Evolutionary conservation across 2,113 vertebrate genomes (phyloP).

Genomic region (Salvelinus namaycush): DNA sequence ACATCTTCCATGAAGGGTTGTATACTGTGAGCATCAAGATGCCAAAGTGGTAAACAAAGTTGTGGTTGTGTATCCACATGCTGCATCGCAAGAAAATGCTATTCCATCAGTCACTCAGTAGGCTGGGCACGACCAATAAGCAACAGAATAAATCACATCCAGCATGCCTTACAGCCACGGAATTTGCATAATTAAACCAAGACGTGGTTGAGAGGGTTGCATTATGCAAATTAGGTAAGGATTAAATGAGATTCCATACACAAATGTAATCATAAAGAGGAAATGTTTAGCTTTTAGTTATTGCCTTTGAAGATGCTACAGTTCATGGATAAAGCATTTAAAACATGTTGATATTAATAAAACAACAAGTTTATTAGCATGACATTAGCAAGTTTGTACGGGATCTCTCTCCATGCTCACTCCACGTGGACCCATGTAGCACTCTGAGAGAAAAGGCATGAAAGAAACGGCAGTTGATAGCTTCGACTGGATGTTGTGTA

Average conservation of each 20-base stretch:
- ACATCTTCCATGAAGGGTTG: too few species aligned
- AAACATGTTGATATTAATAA: background rate
- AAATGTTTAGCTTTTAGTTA: slow-evolving; percentile 20
- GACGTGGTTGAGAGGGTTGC: slow-evolving; percentile 38
- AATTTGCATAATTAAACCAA: slow-evolving; percentile 52
- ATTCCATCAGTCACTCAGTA: background rate
- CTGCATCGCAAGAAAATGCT: background rate
- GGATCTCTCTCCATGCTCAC: too few species aligned
- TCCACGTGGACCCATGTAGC: too few species aligned
- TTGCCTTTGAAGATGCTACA: slow-evolving; percentile 29
- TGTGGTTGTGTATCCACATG: too few species aligned
- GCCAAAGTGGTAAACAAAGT: background rate
- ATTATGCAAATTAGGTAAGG: slow-evolving; percentile 55
- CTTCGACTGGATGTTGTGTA: too few species aligned
- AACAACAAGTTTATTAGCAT: slow-evolving; percentile 12
- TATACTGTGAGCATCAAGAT: background rate
- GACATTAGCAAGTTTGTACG: too few species aligned
- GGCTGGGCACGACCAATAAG: slow-evolving; percentile 5
- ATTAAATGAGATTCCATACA: slow-evolving; percentile 50
- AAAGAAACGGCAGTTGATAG: too few species aligned
- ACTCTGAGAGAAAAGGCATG: too few species aligned
- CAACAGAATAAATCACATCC: slow-evolving; percentile 24
- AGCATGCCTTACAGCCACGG: slow-evolving; percentile 11
- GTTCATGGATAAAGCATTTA: background rate
- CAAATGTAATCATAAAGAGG: slow-evolving; percentile 40